Evolutionary conservation across 2,113 vertebrate genomes (phyloP).

Genomic region (Globicephala melas): DNA sequence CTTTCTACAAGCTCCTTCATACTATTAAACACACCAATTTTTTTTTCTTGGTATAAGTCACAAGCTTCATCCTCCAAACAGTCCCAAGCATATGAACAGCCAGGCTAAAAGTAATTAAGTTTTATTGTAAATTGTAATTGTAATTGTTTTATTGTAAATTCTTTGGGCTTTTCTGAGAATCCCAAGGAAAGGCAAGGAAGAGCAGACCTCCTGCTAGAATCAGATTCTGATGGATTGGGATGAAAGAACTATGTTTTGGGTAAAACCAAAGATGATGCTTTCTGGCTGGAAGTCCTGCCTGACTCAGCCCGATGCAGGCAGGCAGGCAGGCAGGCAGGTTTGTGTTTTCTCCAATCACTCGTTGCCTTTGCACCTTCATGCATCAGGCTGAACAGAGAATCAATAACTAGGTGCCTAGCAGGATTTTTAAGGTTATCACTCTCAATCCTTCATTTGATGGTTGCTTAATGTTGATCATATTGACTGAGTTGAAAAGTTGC

Average conservation of each 20-base stretch:
- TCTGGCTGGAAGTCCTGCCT: not conserved
- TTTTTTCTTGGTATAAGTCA: not conserved
- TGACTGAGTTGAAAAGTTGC: slow-evolving; percentile 54
- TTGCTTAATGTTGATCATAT: slow-evolving; percentile 15
- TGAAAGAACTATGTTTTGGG: not conserved
- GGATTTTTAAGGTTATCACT: slow-evolving; percentile 28
- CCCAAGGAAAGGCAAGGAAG: not conserved
- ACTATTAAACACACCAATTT: not conserved
- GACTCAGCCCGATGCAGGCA: not conserved
- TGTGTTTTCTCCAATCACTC: not conserved
- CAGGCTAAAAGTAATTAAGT: not conserved
- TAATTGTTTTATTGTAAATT: not conserved
- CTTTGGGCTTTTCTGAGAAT: not conserved
- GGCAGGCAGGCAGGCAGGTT: not conserved
- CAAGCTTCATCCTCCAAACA: not conserved
- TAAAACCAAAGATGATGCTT: not conserved
- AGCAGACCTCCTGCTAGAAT: not conserved
- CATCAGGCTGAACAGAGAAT: slow-evolving; percentile 32
- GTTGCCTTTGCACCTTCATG: slow-evolving; percentile 14
- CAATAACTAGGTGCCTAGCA: slow-evolving; percentile 9
- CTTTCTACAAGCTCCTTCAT: not conserved
- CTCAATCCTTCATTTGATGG: slow-evolving; percentile 8
- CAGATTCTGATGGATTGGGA: not conserved
- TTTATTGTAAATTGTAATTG: not conserved
- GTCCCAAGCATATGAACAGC: not conserved